Evolutionary conservation across 2,797 vertebrate species (phyloP).

Genomic region (Pangasius krempfi): DNA sequence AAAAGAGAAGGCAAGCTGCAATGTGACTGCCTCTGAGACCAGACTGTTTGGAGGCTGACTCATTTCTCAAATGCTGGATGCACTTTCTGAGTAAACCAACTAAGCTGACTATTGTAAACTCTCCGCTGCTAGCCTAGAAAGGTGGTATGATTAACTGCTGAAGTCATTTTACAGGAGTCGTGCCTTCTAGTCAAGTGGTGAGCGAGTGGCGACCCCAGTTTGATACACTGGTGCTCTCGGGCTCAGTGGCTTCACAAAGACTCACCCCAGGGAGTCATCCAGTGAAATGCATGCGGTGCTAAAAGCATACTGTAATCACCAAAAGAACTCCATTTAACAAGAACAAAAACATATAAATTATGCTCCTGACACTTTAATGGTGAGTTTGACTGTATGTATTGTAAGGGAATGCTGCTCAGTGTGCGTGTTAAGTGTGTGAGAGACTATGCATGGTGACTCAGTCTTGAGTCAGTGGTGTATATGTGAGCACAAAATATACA

Average conservation of each 20-base stretch:
- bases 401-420: slow-evolving; percentile 18
- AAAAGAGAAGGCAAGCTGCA: slow-evolving; percentile 19
- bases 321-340: slow-evolving; percentile 55
- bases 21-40: slow-evolving; percentile 6
- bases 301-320: slow-evolving; percentile 53
- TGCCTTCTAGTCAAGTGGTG: background rate
- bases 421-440: background rate
- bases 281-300: slow-evolving; percentile 46
- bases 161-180: background rate
- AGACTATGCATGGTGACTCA: slow-evolving; percentile 5
- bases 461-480: background rate
- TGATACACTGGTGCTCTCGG: slow-evolving; percentile 2
- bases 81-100: slow-evolving; percentile 25
- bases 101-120: background rate
- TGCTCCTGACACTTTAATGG: slow-evolving; percentile 21
- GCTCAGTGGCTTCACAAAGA: slow-evolving; percentile 23
- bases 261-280: slow-evolving; percentile 28
- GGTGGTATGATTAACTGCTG: background rate
- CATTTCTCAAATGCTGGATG: slow-evolving; percentile 34
- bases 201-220: background rate
- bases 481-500: background rate
- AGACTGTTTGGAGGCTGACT: slow-evolving; percentile 36
- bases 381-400: background rate
- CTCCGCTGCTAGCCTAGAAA: slow-evolving; percentile 5
- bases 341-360: slow-evolving; percentile 42